Percentiles rank a stretch among this genome's conserved stretches.
Evolutionary conservation across 2,797 vertebrate genomes (phyloP).

Genomic region (Fistularia commersonii): DNA sequence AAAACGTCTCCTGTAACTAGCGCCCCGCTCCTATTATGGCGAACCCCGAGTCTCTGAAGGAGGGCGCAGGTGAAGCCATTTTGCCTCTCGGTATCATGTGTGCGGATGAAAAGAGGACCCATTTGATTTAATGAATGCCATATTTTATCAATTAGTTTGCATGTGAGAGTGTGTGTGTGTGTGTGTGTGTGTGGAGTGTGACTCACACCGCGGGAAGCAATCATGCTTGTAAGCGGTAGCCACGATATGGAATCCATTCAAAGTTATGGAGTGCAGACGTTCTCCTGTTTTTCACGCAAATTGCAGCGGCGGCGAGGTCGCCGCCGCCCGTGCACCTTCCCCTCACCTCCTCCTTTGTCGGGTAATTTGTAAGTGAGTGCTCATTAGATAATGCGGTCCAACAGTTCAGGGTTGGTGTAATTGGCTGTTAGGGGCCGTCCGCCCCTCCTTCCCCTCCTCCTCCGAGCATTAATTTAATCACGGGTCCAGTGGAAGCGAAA

Average conservation of each 20-base stretch:
- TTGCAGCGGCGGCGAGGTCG: conserved; percentile 17
- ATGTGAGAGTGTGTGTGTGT: conserved; percentile 11
- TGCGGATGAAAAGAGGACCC: conserved; percentile 49
- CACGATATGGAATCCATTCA: conserved; percentile 23
- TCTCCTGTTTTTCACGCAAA: conserved; percentile 38
- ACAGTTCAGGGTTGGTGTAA: conserved; percentile 54
- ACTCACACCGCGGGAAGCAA: conserved; percentile 40
- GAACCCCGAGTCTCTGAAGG: conserved; percentile 39
- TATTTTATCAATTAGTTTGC: conserved; percentile 64
- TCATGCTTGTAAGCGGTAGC: conserved; percentile 23
- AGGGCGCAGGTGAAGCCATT: conserved; percentile 54
- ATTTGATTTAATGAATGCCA: conserved; percentile 71
- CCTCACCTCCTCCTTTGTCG: conserved; percentile 49
- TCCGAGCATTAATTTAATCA: conserved; percentile 67
- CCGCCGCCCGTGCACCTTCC: conserved; percentile 17
- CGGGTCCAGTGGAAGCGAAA: conserved; percentile 50
- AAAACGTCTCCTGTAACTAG: conserved; percentile 67
- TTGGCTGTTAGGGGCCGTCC: conserved; percentile 57
- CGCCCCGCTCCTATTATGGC: conserved; percentile 53
- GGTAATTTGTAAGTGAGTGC: conserved; percentile 60
- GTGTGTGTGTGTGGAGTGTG: conserved; percentile 8
- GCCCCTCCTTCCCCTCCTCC: conserved; percentile 38
- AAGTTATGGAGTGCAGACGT: conserved; percentile 40
- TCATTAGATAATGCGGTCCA: conserved; percentile 62
- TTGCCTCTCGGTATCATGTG: conserved; percentile 41